Base-by-base conservation (phyloP, 2,888 invertebrate genomes). In the Noctua pronuba region DNA sequence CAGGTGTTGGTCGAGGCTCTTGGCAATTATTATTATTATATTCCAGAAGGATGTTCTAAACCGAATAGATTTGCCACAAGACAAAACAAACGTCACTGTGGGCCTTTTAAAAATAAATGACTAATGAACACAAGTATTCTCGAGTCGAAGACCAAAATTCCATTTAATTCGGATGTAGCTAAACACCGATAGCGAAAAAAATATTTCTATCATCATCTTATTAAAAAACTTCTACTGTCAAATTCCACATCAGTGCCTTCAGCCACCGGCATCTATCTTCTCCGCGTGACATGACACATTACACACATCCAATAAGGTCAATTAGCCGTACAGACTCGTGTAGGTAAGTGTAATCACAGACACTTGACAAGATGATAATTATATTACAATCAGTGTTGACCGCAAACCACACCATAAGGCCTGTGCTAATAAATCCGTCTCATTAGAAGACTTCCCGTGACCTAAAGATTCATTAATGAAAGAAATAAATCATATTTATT, bases 291-390 rank as follows among this genome's bases (percentile, higher is more conserved):
- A 77, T 78, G 79, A 65, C 35, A 44, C 11, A 41, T 79, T 60
- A 73, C 65, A 58, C n/a, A 52, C 79, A 28, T 67, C 11, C 31
- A 62, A 84, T 55, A 79, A 67, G 62, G 41, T 35, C 60, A 80
- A 84, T 84, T 80, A 80, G 24, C 70, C 38, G 49, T 35, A 62
- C 60, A 18, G 16, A 62, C 16, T 67, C 31, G 28, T 71, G 69
- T 38, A 38, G 31, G 6, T 52, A 24, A 8, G 24, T 24, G 24
- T 24, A 16, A 64, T 52, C 52, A 77, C 44, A 52, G 49, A 77
- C 41, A 62, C n/a, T 55, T 62, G 66, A 67, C 84, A 80, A 28
- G 60, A 58, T 35, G 62, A 71, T 84, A 55, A 79, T 79, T 55
- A 60, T n/a, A 78, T 80, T 49, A 80, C 65, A 31, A 60, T 38